Conservation (phyloP, 2,888 invertebrate genomes). For the Priapulus caudatus region DNA sequence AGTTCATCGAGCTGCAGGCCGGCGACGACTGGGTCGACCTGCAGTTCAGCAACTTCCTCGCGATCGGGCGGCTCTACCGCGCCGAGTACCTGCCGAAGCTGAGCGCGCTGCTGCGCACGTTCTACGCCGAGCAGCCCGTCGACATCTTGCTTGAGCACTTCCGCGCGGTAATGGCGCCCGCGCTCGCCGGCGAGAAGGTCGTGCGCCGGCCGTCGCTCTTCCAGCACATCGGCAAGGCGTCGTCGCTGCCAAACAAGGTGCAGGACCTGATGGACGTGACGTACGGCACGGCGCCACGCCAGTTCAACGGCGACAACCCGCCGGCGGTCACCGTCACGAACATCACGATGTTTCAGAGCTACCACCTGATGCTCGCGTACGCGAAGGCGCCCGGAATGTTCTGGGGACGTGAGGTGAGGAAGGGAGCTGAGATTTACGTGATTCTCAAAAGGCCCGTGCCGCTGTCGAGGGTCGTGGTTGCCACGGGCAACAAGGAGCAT, state of each 20-base stretch:
- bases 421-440: constrained; percentile 31
- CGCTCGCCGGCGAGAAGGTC: not conserved
- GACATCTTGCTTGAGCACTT: constrained; percentile 30
- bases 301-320: constrained; percentile 33
- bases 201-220: constrained; percentile 30
- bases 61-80: constrained; percentile 34
- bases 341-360: constrained; percentile 29
- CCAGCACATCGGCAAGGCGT: constrained; percentile 32
- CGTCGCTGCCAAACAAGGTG: constrained; percentile 33
- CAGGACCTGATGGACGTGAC: constrained; percentile 33
- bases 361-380: constrained; percentile 33
- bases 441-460: constrained; percentile 29
- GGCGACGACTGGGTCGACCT: constrained; percentile 30
- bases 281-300: constrained; percentile 24
- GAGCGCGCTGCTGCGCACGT: constrained; percentile 26
- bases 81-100: constrained; percentile 27
- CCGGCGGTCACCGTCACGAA: constrained; percentile 33
- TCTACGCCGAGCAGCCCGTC: constrained; percentile 30
- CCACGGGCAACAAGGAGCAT: constrained; percentile 29
- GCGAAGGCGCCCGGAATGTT: constrained; percentile 33
- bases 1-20: constrained; percentile 24
- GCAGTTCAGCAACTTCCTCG: constrained; percentile 33
- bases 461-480: constrained; percentile 29
- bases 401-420: constrained; percentile 33
- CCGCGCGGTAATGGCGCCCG: constrained; percentile 2